Evolutionary conservation across 2,888 invertebrate genomes (phyloP), one percentile per base, ranked within the genome.

Genomic region (Cyclophora albipunctata): DNA sequence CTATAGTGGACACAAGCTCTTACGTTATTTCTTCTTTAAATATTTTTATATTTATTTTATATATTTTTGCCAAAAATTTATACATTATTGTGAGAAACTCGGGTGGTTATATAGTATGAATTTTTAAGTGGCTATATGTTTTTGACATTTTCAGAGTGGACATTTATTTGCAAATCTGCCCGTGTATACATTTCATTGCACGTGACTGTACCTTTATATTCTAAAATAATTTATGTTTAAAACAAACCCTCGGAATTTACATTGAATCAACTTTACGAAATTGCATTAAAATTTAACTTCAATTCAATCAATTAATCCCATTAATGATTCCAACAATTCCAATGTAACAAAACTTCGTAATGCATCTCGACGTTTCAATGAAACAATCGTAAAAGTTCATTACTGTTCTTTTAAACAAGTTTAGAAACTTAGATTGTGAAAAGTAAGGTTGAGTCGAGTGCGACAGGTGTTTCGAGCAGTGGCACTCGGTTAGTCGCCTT

Each of bases 401-500:
- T 54, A 63, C 58, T 58, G 55, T 58, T 58, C 55, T 63, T 63
- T 62, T 52, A 48, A 55, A 60, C 55, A 56, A 64, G 63, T 64
- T 61, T 50, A 47, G 35, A 53, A 58, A 55, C 43, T 43, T 43
- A 43, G 33, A 43, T 43, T 43, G 43, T 43, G 61, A 57, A 66
- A 67, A 67, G 64, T 71, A 59, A 64, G 53, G 49, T 59, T 52
- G 54, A 60, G 66, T 64, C 64, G 63, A 64, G 46, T 59, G 63
- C 60, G 71, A 64, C 70, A 73, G 70, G 70, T 71, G 70, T 59
- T 64, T 62, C 57, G 52, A 20, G 20, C 20, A 55, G 59, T 72
- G 63, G 66, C 65, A 20, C 20, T 20, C 20, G 20, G 20, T 20
- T 20, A 20, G 20, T 20, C 20, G 20, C 20, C 20, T 20, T 20